Percentiles rank a stretch among this genome's conserved stretches.
Evolutionary conservation across 2,797 vertebrate species (phyloP).

Genomic region (Gymnothorax javanicus): DNA sequence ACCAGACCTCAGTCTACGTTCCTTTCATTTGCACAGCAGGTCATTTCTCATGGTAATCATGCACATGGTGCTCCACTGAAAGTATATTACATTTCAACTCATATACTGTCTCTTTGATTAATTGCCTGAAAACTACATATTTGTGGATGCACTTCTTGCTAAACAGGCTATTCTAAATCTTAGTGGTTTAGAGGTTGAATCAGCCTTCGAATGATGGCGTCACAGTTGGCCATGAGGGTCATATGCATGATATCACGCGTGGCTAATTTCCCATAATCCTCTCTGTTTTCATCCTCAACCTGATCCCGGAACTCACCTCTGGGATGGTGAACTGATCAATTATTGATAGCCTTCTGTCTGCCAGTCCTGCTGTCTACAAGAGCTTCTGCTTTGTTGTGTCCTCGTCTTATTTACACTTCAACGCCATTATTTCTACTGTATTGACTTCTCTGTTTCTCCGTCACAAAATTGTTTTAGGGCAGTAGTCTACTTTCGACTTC

Average conservation of each 20-base stretch:
- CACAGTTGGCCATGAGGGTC: slow-evolving; percentile 36
- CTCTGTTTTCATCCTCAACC: slow-evolving; percentile 34
- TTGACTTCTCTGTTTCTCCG: neutral
- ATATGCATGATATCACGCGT: slow-evolving; percentile 43
- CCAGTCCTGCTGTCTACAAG: slow-evolving; percentile 19
- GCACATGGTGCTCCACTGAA: neutral
- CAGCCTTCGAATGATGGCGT: slow-evolving; percentile 41
- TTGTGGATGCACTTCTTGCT: neutral
- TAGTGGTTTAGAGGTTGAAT: slow-evolving; percentile 19
- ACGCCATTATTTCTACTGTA: neutral
- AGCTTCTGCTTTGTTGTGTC: slow-evolving; percentile 18
- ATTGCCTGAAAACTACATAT: neutral
- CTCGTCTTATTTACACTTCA: neutral
- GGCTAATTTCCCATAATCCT: slow-evolving; percentile 30
- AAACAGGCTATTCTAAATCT: neutral
- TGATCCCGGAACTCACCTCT: slow-evolving; percentile 33
- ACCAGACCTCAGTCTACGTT: neutral
- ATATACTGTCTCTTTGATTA: neutral
- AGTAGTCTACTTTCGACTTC: neutral
- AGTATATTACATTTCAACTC: neutral
- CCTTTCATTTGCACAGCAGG: neutral
- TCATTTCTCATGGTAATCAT: neutral
- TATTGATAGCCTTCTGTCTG: slow-evolving; percentile 45
- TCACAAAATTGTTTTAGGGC: neutral
- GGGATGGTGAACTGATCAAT: slow-evolving; percentile 42